Evolutionary conservation across 2,888 invertebrate species (phyloP).

Genomic region (Metalampra italica): DNA sequence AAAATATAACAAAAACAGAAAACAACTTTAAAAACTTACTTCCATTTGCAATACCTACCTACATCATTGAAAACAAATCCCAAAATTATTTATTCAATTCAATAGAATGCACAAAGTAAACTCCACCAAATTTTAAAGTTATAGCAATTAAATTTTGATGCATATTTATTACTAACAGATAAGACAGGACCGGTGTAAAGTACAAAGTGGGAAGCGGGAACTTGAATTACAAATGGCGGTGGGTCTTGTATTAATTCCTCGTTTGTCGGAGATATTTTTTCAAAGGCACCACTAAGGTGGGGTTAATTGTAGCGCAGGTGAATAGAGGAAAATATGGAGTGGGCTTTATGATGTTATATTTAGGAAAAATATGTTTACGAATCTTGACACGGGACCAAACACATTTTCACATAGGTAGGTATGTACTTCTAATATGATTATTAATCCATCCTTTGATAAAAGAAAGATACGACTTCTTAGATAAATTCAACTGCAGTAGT

Average conservation of each 20-base stretch:
- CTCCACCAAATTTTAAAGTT: slow-evolving; percentile 43
- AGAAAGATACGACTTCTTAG: too few relatives aligned
- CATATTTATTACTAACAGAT: slow-evolving; percentile 56
- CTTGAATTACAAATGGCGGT: slow-evolving; percentile 51
- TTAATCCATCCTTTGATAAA: too few relatives aligned
- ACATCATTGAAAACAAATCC: too few relatives aligned
- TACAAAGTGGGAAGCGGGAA: slow-evolving; percentile 60
- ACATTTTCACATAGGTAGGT: not conserved
- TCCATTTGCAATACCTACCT: too few relatives aligned
- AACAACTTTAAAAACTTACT: too few relatives aligned
- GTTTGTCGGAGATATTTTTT: slow-evolving; percentile 48
- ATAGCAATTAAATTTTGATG: slow-evolving; percentile 60
- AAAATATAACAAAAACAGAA: too few relatives aligned
- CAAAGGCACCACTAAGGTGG: slow-evolving; percentile 23
- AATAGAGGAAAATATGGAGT: slow-evolving; percentile 38
- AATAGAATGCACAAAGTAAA: not conserved
- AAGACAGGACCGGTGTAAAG: slow-evolving; percentile 27
- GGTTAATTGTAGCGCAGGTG: slow-evolving; percentile 59
- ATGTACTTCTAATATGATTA: too few relatives aligned
- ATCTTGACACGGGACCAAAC: too few relatives aligned
- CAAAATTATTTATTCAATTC: too few relatives aligned
- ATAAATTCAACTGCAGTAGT: not conserved
- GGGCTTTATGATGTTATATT: too few relatives aligned
- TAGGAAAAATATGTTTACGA: too few relatives aligned
- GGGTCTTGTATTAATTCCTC: slow-evolving; percentile 67